These are phyloP conservation scores for Diadophis punctatus DNA, from an alignment of 2,113 vertebrate genomes.

Conservation along the genomic window DNA sequence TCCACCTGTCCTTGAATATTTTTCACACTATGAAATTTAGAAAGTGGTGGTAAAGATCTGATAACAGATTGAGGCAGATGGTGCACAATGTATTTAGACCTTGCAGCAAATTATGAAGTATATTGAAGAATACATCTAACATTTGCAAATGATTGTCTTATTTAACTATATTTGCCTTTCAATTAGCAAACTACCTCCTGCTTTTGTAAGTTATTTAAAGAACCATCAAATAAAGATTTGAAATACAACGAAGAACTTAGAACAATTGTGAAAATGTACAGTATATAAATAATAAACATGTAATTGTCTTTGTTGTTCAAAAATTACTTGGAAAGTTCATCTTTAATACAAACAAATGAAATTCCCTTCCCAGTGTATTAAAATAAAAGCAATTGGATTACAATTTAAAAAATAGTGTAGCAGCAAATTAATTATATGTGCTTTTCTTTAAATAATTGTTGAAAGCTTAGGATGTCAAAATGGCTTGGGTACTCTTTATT, in stretches of 20 bases:
- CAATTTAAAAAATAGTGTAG: slow-evolving; percentile 46
- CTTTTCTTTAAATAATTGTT: slow-evolving; percentile 55
- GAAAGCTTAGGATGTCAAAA: slow-evolving; percentile 37
- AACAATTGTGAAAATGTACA: slow-evolving; percentile 71
- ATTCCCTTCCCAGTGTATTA: neutral
- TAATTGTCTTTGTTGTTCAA: slow-evolving; percentile 54
- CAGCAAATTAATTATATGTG: slow-evolving; percentile 58
- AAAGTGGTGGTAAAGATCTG: neutral
- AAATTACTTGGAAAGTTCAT: slow-evolving; percentile 44
- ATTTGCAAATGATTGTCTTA: slow-evolving; percentile 66
- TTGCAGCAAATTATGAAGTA: slow-evolving; percentile 43
- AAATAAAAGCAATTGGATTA: slow-evolving; percentile 33
- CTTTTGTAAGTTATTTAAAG: slow-evolving; percentile 71
- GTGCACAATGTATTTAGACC: slow-evolving; percentile 22
- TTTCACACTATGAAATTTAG: slow-evolving; percentile 1
- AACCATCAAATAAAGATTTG: slow-evolving; percentile 63
- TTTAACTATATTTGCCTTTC: slow-evolving; percentile 71
- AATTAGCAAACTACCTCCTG: slow-evolving; percentile 73
- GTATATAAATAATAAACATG: slow-evolving; percentile 71
- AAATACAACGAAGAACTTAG: slow-evolving; percentile 70
- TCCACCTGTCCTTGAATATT: neutral
- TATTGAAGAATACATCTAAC: slow-evolving; percentile 63
- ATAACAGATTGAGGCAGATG: slow-evolving; percentile 48
- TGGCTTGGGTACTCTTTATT: slow-evolving; percentile 41
- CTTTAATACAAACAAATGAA: slow-evolving; percentile 29